A percentile compares a stretch with the other conserved stretches of the same genome.
Conservation (phyloP, 2,113 vertebrate species). For the Crotophaga sulcirostris region DNA sequence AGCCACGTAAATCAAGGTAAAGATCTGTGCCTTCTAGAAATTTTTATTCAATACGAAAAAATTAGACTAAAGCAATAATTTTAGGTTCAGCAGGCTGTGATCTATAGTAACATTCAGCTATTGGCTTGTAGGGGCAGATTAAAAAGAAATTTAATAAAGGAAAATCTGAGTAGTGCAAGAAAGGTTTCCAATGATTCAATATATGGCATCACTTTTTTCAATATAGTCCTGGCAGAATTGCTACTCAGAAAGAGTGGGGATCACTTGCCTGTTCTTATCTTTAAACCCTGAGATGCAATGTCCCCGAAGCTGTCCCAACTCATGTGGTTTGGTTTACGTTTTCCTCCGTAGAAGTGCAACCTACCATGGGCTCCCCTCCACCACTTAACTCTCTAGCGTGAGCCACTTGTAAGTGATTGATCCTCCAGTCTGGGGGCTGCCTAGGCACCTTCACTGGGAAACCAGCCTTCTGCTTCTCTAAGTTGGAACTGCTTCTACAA, state of each 20-base stretch:
- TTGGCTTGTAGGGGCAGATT: background rate
- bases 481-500: background rate
- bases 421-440: background rate
- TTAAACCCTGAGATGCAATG: background rate
- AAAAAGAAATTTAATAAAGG: background rate
- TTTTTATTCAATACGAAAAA: background rate
- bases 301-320: background rate
- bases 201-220: background rate
- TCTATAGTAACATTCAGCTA: background rate
- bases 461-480: background rate
- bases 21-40: background rate
- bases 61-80: background rate
- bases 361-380: background rate
- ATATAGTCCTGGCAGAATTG: background rate
- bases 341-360: background rate
- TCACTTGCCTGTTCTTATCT: background rate
- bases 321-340: accelerated
- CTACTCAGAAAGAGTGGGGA: background rate
- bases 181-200: background rate
- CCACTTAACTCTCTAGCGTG: background rate
- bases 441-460: background rate
- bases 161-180: background rate
- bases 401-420: background rate
- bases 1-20: background rate
- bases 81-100: background rate